Evolutionary conservation across 2,797 vertebrate species (phyloP).

Genomic region (Gila robusta): DNA sequence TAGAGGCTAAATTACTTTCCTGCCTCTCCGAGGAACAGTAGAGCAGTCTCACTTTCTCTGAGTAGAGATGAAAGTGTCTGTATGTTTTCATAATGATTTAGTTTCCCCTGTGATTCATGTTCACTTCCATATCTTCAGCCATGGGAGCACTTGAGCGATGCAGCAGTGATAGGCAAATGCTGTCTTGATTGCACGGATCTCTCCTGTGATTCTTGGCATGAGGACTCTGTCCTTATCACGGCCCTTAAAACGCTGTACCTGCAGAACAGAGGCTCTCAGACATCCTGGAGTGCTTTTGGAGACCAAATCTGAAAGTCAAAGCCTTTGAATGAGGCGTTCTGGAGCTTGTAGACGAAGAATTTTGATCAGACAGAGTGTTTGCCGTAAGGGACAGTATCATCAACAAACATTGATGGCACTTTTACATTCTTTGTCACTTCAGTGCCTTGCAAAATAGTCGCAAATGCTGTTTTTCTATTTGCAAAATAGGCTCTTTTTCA

Average conservation of each 20-base stretch:
- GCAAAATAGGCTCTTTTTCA: slow-evolving; percentile 21
- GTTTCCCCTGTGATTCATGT: slow-evolving; percentile 27
- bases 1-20: slow-evolving; percentile 58
- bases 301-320: slow-evolving; percentile 36
- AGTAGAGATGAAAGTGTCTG: slow-evolving; percentile 56
- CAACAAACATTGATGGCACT: slow-evolving; percentile 28
- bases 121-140: slow-evolving; percentile 43
- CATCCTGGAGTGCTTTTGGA: slow-evolving; percentile 38
- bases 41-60: slow-evolving; percentile 42
- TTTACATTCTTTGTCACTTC: slow-evolving; percentile 30
- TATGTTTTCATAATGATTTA: slow-evolving; percentile 59
- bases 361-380: slow-evolving; percentile 22
- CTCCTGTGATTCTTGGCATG: slow-evolving; percentile 35
- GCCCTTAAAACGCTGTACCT: slow-evolving; percentile 47
- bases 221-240: slow-evolving; percentile 44
- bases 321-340: slow-evolving; percentile 26
- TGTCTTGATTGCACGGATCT: slow-evolving; percentile 33
- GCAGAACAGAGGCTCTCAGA: slow-evolving; percentile 45
- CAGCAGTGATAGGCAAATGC: slow-evolving; percentile 37
- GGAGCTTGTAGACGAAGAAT: slow-evolving; percentile 26
- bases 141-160: slow-evolving; percentile 44
- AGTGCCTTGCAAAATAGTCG: slow-evolving; percentile 3
- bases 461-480: slow-evolving; percentile 9
- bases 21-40: slow-evolving; percentile 39
- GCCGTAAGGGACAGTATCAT: slow-evolving; percentile 11